Evolutionary conservation across 2,113 vertebrate species (phyloP).

Genomic region (Gadus macrocephalus): DNA sequence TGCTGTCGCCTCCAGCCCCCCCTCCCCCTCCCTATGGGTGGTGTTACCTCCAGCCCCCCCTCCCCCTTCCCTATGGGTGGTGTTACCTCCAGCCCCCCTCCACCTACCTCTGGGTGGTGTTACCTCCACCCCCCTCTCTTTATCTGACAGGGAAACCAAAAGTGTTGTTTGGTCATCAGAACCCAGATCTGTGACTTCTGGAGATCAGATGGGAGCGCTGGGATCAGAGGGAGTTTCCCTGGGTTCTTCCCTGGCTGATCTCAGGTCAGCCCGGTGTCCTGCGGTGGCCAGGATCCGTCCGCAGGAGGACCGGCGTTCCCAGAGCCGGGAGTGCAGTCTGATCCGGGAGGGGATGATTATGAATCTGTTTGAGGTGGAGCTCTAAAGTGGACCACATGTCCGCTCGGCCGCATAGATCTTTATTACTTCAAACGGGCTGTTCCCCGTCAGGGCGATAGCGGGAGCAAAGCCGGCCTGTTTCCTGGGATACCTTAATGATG

Average conservation of each 20-base stretch:
- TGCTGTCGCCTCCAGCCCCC: no score
- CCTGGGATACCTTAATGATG: slow-evolving; percentile 68
- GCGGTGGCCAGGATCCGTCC: slow-evolving; percentile 52
- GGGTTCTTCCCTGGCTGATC: slow-evolving; percentile 26
- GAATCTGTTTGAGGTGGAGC: slow-evolving; percentile 46
- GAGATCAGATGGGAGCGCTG: not conserved
- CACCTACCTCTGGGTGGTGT: no score
- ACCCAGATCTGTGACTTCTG: no score
- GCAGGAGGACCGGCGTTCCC: slow-evolving; percentile 37
- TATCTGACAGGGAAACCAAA: no score
- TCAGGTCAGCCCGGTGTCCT: slow-evolving; percentile 31
- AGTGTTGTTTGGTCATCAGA: no score
- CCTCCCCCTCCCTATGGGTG: no score
- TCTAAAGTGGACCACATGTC: slow-evolving; percentile 52
- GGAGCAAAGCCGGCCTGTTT: slow-evolving; percentile 65
- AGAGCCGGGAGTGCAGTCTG: slow-evolving; percentile 15
- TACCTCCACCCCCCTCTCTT: no score
- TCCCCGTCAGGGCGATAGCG: slow-evolving; percentile 60
- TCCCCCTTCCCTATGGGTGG: no score
- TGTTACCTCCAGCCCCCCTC: no score
- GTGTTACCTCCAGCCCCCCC: no score
- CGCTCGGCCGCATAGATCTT: slow-evolving; percentile 65
- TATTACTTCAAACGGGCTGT: slow-evolving; percentile 64
- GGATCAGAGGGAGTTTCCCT: slow-evolving; percentile 25
- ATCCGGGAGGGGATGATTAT: slow-evolving; percentile 49